Evolutionary conservation across 2,797 vertebrate genomes (phyloP).

Genomic region (Carapus acus): DNA sequence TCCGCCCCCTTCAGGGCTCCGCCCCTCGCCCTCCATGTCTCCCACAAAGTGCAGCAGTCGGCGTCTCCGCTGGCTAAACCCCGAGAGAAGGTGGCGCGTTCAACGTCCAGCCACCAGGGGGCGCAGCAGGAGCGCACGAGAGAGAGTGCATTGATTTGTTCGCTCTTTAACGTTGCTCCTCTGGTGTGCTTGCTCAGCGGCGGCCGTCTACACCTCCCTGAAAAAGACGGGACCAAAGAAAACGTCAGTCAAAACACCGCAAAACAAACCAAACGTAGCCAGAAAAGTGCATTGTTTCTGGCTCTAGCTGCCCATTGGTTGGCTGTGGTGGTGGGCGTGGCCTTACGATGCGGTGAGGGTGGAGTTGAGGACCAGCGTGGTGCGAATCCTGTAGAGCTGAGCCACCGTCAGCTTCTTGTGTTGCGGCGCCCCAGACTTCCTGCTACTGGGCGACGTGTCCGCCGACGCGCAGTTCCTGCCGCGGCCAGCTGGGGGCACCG

Average conservation of each 20-base stretch:
- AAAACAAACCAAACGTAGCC: neutral
- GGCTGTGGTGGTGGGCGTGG: slow-evolving; percentile 18
- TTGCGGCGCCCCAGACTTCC: slow-evolving; percentile 65
- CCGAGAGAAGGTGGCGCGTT: too few species aligned
- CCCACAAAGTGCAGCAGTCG: too few species aligned
- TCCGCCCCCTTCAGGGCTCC: too few species aligned
- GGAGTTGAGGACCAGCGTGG: slow-evolving; percentile 92
- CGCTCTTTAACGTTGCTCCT: slow-evolving; percentile 29
- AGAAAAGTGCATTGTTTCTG: too few species aligned
- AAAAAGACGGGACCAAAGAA: slow-evolving; percentile 3
- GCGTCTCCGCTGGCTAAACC: too few species aligned
- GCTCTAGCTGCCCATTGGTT: too few species aligned
- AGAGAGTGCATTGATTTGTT: too few species aligned
- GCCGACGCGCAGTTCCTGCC: slow-evolving; percentile 14
- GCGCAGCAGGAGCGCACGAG: slow-evolving; percentile 44
- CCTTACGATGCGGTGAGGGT: slow-evolving; percentile 97
- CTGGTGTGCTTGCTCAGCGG: slow-evolving; percentile 14
- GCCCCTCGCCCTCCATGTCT: too few species aligned
- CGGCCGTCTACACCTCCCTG: slow-evolving; percentile 72
- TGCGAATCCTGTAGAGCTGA: slow-evolving; percentile 88
- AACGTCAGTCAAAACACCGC: neutral
- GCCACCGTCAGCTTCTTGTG: slow-evolving; percentile 75
- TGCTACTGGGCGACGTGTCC: slow-evolving; percentile 30
- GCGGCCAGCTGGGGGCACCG: slow-evolving; percentile 2
- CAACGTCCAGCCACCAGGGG: too few species aligned